These are phyloP conservation scores for Apotomis betuletana DNA, from an alignment of 2,888 invertebrate genomes.

Conservation along the genomic window DNA sequence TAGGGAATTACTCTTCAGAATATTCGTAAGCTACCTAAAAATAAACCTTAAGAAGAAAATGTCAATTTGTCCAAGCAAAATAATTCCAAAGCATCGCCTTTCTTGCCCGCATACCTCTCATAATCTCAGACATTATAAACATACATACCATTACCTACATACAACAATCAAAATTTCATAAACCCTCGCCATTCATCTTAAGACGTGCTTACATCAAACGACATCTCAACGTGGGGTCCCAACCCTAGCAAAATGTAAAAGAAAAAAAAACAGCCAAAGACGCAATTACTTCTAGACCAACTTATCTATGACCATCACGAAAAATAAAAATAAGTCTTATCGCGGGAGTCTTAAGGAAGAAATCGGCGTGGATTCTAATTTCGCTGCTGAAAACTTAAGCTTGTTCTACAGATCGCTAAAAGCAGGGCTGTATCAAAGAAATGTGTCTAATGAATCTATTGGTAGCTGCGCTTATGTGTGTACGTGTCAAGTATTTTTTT, in stretches of 20 bases:
- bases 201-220: slow-evolving; percentile 60
- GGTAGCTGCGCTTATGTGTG: slow-evolving; percentile 73
- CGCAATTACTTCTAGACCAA: slow-evolving; percentile 76
- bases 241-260: slow-evolving; percentile 64
- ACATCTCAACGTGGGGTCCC: slow-evolving; percentile 50
- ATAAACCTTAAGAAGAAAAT: too few species aligned
- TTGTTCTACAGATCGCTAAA: slow-evolving; percentile 69
- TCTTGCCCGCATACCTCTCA: slow-evolving; percentile 9
- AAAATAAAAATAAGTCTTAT: slow-evolving; percentile 29
- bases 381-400: slow-evolving; percentile 48
- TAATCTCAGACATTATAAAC: slow-evolving; percentile 32
- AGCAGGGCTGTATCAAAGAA: slow-evolving; percentile 80
- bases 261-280: slow-evolving; percentile 73
- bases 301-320: slow-evolving; percentile 44
- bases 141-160: slow-evolving; percentile 22
- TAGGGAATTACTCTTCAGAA: too few species aligned
- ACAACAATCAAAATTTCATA: slow-evolving; percentile 46
- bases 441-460: slow-evolving; percentile 82
- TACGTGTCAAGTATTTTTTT: slow-evolving; percentile 72
- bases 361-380: slow-evolving; percentile 47
- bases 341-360: slow-evolving; percentile 50
- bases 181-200: slow-evolving; percentile 44
- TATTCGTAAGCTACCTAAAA: too few species aligned
- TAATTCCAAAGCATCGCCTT: not conserved
- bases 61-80: not conserved